These are phyloP conservation scores for Micropoecilia bifurca DNA, from an alignment of 2,797 vertebrate genomes.

Conservation along the genomic window DNA sequence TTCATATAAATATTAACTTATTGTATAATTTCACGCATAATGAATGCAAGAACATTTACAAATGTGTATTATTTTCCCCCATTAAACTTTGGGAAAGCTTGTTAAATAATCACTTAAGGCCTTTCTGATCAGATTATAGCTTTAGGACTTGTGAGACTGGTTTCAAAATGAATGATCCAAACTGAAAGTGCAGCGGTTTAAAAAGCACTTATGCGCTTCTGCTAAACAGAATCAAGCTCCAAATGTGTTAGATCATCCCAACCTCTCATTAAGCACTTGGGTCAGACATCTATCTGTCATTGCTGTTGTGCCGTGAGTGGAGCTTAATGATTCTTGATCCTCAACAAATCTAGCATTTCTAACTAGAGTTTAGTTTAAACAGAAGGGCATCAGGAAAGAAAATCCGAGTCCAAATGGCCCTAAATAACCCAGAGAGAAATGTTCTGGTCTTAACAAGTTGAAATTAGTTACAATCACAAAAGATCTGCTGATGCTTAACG, in stretches of 20 bases:
- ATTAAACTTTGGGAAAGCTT: background rate
- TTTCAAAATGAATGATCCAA: constrained; percentile 1
- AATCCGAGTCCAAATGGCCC: background rate
- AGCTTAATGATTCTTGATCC: background rate
- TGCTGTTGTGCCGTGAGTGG: background rate
- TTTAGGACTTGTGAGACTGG: background rate
- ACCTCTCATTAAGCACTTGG: background rate
- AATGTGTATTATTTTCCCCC: background rate
- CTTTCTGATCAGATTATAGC: background rate
- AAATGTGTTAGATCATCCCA: background rate
- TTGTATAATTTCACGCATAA: background rate
- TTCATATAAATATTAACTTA: background rate
- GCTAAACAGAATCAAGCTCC: background rate
- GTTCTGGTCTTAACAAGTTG: background rate
- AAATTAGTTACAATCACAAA: background rate
- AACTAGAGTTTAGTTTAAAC: background rate
- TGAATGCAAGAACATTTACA: background rate
- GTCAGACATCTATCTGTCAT: background rate
- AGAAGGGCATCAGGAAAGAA: background rate
- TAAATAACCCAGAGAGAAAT: background rate
- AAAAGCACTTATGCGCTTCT: background rate
- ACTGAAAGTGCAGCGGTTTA: background rate
- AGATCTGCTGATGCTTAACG: background rate
- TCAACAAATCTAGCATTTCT: background rate
- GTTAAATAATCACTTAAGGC: constrained; percentile 14